Evolutionary conservation across 1,140 invertebrate species (phyloP).

Genomic region (Papilio glaucus): DNA sequence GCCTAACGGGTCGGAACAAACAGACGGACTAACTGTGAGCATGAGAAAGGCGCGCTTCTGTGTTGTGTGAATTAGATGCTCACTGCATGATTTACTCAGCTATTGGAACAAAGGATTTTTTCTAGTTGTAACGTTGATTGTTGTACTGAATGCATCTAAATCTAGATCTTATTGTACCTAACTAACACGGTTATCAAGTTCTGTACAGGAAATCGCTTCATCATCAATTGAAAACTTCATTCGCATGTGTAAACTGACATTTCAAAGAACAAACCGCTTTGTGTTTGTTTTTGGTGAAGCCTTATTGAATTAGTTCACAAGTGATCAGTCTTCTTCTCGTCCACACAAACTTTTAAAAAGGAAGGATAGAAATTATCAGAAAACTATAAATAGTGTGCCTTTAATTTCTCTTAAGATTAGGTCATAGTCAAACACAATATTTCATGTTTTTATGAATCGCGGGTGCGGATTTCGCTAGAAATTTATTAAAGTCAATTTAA

Average conservation of each 20-base stretch:
- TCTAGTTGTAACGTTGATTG: neutral
- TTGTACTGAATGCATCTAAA: neutral
- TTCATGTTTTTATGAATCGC: neutral
- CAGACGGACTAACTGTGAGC: slow-evolving; percentile 2
- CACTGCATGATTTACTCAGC: neutral
- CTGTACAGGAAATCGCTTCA: neutral
- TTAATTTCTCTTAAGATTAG: neutral
- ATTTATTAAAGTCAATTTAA: neutral
- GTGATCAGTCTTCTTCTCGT: too few species aligned
- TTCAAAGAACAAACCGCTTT: too few species aligned
- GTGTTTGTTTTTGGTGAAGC: too few species aligned
- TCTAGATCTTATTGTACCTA: neutral
- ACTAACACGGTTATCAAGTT: neutral
- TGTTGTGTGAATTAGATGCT: slow-evolving; percentile 3
- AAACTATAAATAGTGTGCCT: neutral
- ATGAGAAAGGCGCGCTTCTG: neutral
- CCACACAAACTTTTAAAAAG: too few species aligned
- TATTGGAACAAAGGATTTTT: neutral
- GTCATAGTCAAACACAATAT: neutral
- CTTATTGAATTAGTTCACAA: too few species aligned
- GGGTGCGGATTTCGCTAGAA: neutral
- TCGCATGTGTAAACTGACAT: neutral
- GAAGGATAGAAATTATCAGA: too few species aligned
- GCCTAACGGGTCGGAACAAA: slow-evolving; percentile 4
- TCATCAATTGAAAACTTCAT: neutral